Base-by-base conservation (phyloP, 2,888 invertebrate species). In the Parnassius orleans region DNA sequence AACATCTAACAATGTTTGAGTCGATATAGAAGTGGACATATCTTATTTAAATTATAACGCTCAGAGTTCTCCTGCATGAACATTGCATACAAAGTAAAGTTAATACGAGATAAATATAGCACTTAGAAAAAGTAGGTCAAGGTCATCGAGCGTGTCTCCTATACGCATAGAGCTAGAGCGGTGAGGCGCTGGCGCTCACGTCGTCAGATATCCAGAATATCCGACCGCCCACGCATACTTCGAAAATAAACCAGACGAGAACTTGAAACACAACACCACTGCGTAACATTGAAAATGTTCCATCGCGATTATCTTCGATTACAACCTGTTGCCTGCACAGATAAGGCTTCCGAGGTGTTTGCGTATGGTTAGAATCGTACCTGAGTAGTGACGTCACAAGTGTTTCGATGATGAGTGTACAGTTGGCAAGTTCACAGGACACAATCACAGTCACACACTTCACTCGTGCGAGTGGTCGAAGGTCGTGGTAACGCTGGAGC, bases 381-480 rank as follows among this genome's bases (percentile, higher is more conserved):
- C 72, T 77, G 74, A 14, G 9, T 57, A 66, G 48, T 51, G 51
- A 43, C 46, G 46, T n/a, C 24, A 5, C 48, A 14, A 43, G 48
- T 48, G 46, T 11, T 12, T 15, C 41, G 52, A 58, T 52, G 60
- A 61, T 61, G 80, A 80, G 80, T 81, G 79, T 72, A 72, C 72
- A 76, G 53, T 71, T 48, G 48, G 48, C 72, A 72, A 73, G 72
- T 75, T 74, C 63, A 64, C 65, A 67, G 62, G 67, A 67, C 66
- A 89, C 90, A 80, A 84, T 83, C 90, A 89, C 89, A 87, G 83
- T 81, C 89, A 89, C 87, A 86, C 88, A 88, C 90, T 86, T 88
- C 89, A 88, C 89, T 89, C 90, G 78, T 75, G 67, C 85, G 60
- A 60, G 72, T 87, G 89, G 88, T 89, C 89, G 88, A 87, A 87